phyloP scores from a whole-genome alignment of 2,888 invertebrate species.

The Eristalinus aeneus region DNA sequence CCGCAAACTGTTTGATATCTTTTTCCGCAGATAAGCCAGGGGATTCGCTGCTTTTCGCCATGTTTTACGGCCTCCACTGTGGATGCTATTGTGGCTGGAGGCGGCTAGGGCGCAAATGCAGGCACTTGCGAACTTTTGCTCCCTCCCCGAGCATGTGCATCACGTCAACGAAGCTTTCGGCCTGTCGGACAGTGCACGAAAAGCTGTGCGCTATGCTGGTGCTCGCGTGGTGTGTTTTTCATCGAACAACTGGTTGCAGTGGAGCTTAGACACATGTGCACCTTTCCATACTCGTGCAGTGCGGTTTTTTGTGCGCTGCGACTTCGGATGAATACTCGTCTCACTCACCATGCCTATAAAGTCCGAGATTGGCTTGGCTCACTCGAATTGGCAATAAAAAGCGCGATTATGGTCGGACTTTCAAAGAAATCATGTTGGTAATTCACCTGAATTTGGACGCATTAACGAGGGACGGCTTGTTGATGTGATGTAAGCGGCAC shows the following conservation, averaged over 20 bases:
- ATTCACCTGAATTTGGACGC: background rate
- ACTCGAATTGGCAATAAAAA: background rate
- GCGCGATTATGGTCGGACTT: conserved; percentile 5
- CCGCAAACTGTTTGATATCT: conserved; percentile 17
- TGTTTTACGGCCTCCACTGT: background rate
- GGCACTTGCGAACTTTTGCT: conserved; percentile 29
- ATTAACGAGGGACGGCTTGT: background rate
- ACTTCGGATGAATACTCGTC: background rate
- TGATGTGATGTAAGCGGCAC: conserved; percentile 7
- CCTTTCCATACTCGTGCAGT: background rate
- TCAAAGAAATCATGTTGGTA: background rate
- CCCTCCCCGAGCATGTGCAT: conserved; percentile 30
- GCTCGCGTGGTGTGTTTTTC: background rate
- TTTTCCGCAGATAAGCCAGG: background rate
- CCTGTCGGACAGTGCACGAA: background rate
- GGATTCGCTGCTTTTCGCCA: background rate
- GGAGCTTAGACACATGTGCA: background rate
- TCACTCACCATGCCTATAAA: background rate
- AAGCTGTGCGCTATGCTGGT: background rate
- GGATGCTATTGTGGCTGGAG: conserved; percentile 40
- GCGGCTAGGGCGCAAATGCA: conserved; percentile 62
- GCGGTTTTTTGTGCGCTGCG: background rate
- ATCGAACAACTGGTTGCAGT: background rate
- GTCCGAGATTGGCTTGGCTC: background rate
- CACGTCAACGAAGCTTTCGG: conserved; percentile 56